Evolutionary conservation across 2,113 vertebrate genomes (phyloP), one percentile per base, ranked within the genome.

Genomic region (Notechis scutatus): DNA sequence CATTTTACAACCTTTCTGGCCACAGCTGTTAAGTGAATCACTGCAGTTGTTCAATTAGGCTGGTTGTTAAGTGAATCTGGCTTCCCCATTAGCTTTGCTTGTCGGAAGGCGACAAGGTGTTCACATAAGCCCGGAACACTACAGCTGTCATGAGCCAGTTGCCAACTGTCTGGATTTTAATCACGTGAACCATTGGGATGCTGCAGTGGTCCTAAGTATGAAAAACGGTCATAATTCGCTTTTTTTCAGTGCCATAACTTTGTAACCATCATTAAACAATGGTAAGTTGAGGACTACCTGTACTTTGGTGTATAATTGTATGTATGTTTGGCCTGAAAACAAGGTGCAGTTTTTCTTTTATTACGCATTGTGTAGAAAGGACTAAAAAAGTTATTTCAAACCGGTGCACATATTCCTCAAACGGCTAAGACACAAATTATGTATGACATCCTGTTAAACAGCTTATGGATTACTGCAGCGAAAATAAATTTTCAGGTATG

Each of bases 401-500:
- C 74, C 21, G 3, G 29, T 15, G 12, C 23, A 21, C 26, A 10
- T 42, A 11, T 56, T 42, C 47, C 18, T 10, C 24, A 45, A 59
- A 54, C 5, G 69, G 29, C 21, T 26, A 42, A 69, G 9, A 0
- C 21, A 88, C 12, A 92, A 20, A 87, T 87, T 50, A 39, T n/a
- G 50, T n/a, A n/a, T 8, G 3, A 87, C 23, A 34, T 18, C 45
- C 11, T 47, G 8, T 18, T 10, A 59, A 47, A 7, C 21, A 91
- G 26, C 1, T 81, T 55, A 39, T 24, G 45, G 34, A 54, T 93
- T 94, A 86, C 86, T 90, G 69, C 81, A 74, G 4, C 24, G 88
- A 57, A 29, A 0, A 0, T 20, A 95, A 94, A 93, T 26, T 91
- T 91, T 29, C 85, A 94, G 42, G 26, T 91, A 5, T 93, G 61